Evolutionary conservation across 2,797 vertebrate genomes (phyloP), one percentile per base, ranked within the genome.

Genomic region (Selene dorsalis): DNA sequence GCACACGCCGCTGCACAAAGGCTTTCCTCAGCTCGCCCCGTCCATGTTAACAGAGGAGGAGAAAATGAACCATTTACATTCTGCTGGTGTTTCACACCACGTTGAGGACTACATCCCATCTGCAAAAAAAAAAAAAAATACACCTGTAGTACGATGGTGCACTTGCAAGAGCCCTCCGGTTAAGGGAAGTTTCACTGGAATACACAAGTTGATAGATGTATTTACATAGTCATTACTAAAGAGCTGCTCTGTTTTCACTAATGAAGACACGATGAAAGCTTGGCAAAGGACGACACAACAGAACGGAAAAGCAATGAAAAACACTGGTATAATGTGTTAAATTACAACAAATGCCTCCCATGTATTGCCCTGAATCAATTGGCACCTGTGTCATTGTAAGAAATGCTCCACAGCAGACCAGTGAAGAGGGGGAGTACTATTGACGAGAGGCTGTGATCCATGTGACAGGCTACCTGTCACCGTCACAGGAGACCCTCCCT

Each of bases 381-480:
- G 73, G 77, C 82, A 86, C 88, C 86, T 69, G 86, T 91, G 92
- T 89, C 86, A 88, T 67, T 87, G 84, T 59, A 78, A 85, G 89
- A 87, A 90, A 91, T 82, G 86, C 81, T 87, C 87, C 80, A 79
- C 79, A 85, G 86, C 84, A 80, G 73, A 87, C 79, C 70, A 71
- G 74, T 86, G 81, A 83, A 85, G 78, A 84, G 89, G 66, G 81
- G 71, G 84, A 79, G 78, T 60, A 79, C 83, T 94, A 94, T 94
- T 91, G 90, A 91, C 20, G 30, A 78, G 78, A 64, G 86, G 89
- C 92, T 88, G 91, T 94, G 93, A 95, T 94, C 92, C 93, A 94
- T 93, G 91, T 91, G 89, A 93, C 84, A 83, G 85, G 88, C 89
- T 93, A 94, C 92, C 92, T 93, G 94, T 91, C 93, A 93, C 83